Evolutionary conservation across 2,113 vertebrate genomes (phyloP).

Genomic region (Eolophus roseicapilla): DNA sequence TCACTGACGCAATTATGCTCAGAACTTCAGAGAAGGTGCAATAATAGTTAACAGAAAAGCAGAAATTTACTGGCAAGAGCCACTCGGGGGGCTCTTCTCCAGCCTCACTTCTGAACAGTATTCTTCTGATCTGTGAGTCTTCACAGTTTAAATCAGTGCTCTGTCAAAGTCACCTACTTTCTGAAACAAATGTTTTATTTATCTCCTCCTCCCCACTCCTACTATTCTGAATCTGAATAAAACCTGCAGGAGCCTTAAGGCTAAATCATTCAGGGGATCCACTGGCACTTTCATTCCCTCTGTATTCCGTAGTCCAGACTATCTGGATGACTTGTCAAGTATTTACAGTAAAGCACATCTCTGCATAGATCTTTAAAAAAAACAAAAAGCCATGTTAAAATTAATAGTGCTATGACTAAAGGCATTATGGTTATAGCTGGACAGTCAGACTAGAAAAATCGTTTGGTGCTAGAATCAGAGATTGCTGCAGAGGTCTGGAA

Average conservation of each 20-base stretch:
- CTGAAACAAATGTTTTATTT: slow-evolving; percentile 55
- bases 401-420: not conserved
- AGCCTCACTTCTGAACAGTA: slow-evolving; percentile 1
- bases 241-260: slow-evolving; percentile 48
- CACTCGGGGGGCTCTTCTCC: not conserved
- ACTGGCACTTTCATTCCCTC: not conserved
- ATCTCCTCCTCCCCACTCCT: slow-evolving; percentile 36
- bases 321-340: not conserved
- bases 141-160: slow-evolving; percentile 26
- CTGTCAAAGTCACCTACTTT: slow-evolving; percentile 49
- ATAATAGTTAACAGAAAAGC: slow-evolving; percentile 26
- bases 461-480: not conserved
- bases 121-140: not conserved
- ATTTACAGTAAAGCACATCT: slow-evolving; percentile 6
- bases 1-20: not conserved
- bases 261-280: slow-evolving; percentile 19
- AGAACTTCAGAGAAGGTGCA: slow-evolving; percentile 19
- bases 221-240: slow-evolving; percentile 17
- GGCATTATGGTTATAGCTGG: not conserved
- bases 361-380: not conserved
- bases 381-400: not conserved
- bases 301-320: not conserved
- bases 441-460: not conserved
- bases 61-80: not conserved
- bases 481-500: not conserved